These are phyloP conservation scores for Oreotragus oreotragus DNA, from an alignment of 2,113 vertebrate species.

Conservation along the genomic window DNA sequence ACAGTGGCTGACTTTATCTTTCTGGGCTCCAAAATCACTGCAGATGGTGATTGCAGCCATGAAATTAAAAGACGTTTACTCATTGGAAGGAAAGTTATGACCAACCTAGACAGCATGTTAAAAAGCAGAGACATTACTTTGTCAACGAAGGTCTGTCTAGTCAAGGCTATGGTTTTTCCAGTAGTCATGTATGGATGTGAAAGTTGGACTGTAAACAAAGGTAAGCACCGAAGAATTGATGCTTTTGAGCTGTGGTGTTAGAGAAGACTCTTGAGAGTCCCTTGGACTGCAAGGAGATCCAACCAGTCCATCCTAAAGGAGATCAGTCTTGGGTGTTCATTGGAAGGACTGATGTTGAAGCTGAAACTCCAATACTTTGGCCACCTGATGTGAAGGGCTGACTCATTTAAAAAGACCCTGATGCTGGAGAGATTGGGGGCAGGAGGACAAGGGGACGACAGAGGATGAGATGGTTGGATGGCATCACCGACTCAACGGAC, in stretches of 20 bases:
- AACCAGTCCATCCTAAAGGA: not conserved
- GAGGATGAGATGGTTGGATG: not conserved
- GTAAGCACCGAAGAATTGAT: not conserved
- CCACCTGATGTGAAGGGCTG: fast-evolving
- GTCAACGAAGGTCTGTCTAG: not conserved
- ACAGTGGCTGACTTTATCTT: not conserved
- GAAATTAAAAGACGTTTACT: not conserved
- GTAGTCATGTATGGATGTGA: not conserved
- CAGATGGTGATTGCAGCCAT: not conserved
- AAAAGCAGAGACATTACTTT: not conserved
- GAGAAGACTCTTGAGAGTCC: not conserved
- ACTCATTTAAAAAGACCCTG: not conserved
- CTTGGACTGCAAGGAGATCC: not conserved
- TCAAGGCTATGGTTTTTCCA: not conserved
- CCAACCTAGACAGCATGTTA: not conserved
- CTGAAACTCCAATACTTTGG: not conserved
- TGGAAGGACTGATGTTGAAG: not conserved
- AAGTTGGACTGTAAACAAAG: not conserved
- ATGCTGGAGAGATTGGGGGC: fast-evolving
- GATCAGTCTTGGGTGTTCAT: not conserved
- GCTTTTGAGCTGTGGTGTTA: not conserved
- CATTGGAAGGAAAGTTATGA: not conserved
- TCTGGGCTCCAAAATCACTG: not conserved
- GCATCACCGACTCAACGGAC: not conserved
- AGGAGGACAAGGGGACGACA: fast-evolving